phyloP scores from a whole-genome alignment of 2,113 vertebrate species.

The Gorsachius goisagi region DNA sequence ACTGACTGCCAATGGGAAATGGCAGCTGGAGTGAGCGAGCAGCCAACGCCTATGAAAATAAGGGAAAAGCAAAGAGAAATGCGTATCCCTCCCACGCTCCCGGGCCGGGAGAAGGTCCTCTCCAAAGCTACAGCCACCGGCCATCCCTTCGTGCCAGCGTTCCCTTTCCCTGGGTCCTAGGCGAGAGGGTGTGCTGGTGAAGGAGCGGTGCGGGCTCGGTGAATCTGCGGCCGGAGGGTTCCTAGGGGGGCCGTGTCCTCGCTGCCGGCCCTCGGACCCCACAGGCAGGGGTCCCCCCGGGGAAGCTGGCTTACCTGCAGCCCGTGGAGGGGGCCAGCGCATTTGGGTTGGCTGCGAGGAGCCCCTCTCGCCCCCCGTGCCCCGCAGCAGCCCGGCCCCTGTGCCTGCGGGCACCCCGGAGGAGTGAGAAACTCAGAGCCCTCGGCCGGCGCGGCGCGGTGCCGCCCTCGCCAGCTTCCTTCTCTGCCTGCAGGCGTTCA shows the following conservation, averaged over 20 bases:
- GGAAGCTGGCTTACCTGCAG: background rate
- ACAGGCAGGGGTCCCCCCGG: rapidly evolving
- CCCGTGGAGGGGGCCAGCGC: background rate
- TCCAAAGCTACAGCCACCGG: background rate
- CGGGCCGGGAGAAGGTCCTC: rapidly evolving
- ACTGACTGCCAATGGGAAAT: background rate
- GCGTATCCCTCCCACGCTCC: rapidly evolving
- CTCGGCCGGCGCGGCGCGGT: rapidly evolving
- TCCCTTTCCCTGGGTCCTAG: background rate
- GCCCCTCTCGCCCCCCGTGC: background rate
- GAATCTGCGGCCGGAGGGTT: background rate
- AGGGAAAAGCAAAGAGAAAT: background rate
- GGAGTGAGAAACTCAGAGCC: background rate
- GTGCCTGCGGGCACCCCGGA: background rate
- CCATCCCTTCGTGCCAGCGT: rapidly evolving
- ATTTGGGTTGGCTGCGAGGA: background rate
- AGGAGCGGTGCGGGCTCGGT: background rate
- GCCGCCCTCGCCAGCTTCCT: rapidly evolving
- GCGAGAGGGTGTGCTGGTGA: background rate
- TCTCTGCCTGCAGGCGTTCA: constrained; percentile 84
- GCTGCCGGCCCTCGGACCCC: background rate
- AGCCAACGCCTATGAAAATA: background rate
- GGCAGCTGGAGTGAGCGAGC: background rate
- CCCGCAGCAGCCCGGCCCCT: background rate
- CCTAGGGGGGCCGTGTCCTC: background rate